Evolutionary conservation across 1,140 invertebrate species (phyloP).

Genomic region (Plutomurus gul): DNA sequence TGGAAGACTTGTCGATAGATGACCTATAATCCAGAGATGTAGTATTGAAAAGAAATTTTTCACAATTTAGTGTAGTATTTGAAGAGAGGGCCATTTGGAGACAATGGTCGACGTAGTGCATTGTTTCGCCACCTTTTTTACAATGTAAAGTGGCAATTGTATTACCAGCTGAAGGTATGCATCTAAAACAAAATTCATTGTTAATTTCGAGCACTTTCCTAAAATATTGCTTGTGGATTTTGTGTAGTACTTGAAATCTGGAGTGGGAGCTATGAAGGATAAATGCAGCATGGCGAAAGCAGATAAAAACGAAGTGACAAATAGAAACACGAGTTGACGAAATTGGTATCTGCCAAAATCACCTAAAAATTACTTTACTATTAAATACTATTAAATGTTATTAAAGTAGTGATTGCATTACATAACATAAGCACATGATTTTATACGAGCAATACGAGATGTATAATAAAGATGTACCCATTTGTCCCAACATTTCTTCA

Average conservation of each 20-base stretch:
- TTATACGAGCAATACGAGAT: too few relatives aligned
- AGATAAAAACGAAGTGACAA: constrained; percentile 38
- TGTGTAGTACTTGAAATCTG: constrained; percentile 2
- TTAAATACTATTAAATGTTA: background rate
- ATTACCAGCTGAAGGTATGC: constrained; percentile 29
- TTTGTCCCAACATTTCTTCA: constrained; percentile 32
- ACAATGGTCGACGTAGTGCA: background rate
- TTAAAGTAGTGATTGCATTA: background rate
- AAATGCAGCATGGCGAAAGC: constrained; percentile 44
- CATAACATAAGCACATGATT: background rate
- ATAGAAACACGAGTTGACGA: constrained; percentile 32
- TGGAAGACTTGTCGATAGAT: too few relatives aligned
- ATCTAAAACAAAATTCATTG: constrained; percentile 18
- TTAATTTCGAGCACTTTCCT: background rate
- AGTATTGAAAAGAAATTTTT: too few relatives aligned
- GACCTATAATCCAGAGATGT: too few relatives aligned
- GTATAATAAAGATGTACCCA: constrained; percentile 24
- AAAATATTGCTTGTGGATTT: background rate
- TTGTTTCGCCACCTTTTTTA: background rate
- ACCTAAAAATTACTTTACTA: background rate
- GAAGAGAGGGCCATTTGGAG: background rate
- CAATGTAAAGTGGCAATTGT: too few relatives aligned
- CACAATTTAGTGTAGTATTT: constrained; percentile 1
- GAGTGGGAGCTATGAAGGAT: constrained; percentile 34
- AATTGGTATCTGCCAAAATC: constrained; percentile 45